A percentile compares a stretch with the other conserved stretches of the same genome.
Conservation (phyloP, 2,888 invertebrate species). For the Meiosimyza decipiens region DNA sequence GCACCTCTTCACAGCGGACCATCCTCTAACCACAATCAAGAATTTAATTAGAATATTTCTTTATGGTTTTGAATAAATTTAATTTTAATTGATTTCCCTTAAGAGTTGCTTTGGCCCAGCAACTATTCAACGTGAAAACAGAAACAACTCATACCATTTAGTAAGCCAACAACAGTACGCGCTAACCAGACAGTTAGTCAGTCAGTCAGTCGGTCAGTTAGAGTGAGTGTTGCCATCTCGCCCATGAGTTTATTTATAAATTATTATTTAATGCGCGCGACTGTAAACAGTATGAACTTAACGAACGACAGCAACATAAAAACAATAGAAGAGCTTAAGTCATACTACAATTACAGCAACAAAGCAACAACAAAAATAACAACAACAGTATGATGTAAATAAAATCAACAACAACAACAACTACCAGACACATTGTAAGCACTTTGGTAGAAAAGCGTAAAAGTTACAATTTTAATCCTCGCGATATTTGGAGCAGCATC, state of each 20-base stretch:
- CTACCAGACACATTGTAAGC: constrained; percentile 28
- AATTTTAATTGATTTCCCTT: constrained; percentile 33
- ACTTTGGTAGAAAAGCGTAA: constrained; percentile 15
- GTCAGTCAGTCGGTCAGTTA: no score
- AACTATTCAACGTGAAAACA: no score
- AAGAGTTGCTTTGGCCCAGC: neutral
- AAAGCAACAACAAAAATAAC: constrained; percentile 6
- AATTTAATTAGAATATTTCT: constrained; percentile 30
- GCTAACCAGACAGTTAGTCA: no score
- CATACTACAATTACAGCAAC: no score
- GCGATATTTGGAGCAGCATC: neutral
- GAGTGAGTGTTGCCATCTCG: no score
- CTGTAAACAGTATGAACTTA: neutral
- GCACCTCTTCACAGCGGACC: neutral
- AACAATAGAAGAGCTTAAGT: no score
- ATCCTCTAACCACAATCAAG: constrained; percentile 3
- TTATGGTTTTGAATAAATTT: constrained; percentile 15
- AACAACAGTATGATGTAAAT: constrained; percentile 1
- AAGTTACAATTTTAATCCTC: constrained; percentile 17
- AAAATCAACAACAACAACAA: constrained; percentile 1
- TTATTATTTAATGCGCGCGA: constrained; percentile 25
- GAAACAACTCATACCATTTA: no score
- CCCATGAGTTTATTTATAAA: constrained; percentile 13
- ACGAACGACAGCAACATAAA: no score
- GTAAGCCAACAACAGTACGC: no score